A percentile compares a stretch with the other conserved stretches of the same genome.
phyloP scores from a whole-genome alignment of 2,888 invertebrate genomes.

The Ichneumoninae sp. region DNA sequence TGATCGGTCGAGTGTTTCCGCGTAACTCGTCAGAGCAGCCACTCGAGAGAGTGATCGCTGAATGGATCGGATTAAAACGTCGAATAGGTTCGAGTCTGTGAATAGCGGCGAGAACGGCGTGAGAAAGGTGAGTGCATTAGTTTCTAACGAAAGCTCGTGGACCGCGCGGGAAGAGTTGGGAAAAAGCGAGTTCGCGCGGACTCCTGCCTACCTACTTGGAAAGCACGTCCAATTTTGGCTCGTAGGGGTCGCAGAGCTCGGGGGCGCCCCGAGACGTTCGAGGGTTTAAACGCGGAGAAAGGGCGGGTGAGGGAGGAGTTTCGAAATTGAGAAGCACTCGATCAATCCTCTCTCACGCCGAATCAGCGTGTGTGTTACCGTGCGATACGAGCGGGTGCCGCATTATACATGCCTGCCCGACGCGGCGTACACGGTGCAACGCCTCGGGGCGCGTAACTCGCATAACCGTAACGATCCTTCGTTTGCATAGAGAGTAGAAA shows the following conservation, averaged over 20 bases:
- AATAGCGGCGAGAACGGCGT: slow-evolving; percentile 74
- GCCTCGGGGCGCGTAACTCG: slow-evolving; percentile 61
- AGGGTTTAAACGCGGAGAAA: slow-evolving; percentile 56
- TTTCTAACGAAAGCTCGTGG: slow-evolving; percentile 76
- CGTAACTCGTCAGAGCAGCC: slow-evolving; percentile 22
- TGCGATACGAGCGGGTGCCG: slow-evolving; percentile 54
- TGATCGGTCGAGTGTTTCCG: slow-evolving; percentile 78
- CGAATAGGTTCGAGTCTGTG: slow-evolving; percentile 69
- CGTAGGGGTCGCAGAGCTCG: slow-evolving; percentile 51
- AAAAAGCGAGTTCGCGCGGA: slow-evolving; percentile 27
- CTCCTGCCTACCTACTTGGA: slow-evolving; percentile 51
- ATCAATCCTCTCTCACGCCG: slow-evolving; percentile 66
- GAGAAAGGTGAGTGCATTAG: slow-evolving; percentile 80
- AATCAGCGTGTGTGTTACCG: slow-evolving; percentile 58
- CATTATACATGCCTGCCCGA: slow-evolving; percentile 48
- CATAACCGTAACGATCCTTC: slow-evolving; percentile 67
- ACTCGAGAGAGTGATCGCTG: slow-evolving; percentile 72
- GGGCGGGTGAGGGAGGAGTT: slow-evolving; percentile 61
- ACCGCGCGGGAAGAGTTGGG: slow-evolving; percentile 17
- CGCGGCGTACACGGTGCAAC: slow-evolving; percentile 37
- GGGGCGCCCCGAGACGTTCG: slow-evolving; percentile 48
- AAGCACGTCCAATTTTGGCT: slow-evolving; percentile 66
- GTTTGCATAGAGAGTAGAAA: slow-evolving; percentile 67
- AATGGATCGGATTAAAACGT: slow-evolving; percentile 82
- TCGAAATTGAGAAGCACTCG: slow-evolving; percentile 67